Conservation (phyloP, 2,113 vertebrate species). For the Notarius quadriscutis region DNA sequence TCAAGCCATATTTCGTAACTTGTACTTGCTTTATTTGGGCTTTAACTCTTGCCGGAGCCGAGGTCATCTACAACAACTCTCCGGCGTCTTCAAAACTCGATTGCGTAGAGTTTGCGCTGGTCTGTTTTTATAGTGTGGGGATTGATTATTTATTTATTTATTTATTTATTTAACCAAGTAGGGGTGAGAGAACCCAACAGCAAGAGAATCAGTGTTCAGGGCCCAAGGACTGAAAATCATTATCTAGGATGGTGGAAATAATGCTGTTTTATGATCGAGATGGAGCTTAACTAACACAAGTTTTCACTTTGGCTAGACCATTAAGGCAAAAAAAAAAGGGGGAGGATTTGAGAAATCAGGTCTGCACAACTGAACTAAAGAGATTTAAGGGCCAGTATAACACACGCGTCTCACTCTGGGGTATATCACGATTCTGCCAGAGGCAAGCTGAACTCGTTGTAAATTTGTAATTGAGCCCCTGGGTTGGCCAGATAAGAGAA, state of each 20-base stretch:
- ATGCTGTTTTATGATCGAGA: background rate
- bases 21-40: background rate
- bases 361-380: background rate
- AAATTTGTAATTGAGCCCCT: constrained; percentile 19
- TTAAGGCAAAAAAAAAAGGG: background rate
- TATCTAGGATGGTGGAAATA: background rate
- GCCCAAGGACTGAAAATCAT: background rate
- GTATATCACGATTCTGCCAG: background rate
- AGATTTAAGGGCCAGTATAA: background rate
- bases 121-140: background rate
- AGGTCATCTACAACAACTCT: constrained; percentile 9
- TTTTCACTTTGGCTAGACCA: background rate
- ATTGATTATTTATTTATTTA: too few species aligned
- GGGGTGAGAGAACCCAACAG: background rate
- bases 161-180: background rate
- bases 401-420: background rate
- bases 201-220: background rate
- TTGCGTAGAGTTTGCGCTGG: background rate
- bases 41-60: background rate
- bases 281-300: background rate
- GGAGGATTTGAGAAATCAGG: background rate
- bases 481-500: constrained; percentile 3
- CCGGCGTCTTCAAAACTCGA: background rate
- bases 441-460: constrained; percentile 5
- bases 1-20: background rate